Evolutionary conservation across 2,888 invertebrate genomes (phyloP), one percentile per base, ranked within the genome.

Genomic region (Lordiphosa fenestrarum): DNA sequence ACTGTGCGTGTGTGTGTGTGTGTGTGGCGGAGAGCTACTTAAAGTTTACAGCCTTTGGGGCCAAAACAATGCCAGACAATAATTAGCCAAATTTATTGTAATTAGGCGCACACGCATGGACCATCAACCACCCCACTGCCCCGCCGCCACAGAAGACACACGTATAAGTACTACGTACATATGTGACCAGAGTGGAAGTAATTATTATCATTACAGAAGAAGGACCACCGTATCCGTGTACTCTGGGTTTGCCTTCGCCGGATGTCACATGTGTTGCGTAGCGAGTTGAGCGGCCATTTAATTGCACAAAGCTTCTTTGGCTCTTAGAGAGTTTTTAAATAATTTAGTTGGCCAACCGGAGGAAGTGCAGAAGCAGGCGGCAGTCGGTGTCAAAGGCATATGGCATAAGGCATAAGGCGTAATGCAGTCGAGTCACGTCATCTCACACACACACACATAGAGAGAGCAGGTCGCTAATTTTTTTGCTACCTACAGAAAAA

Each of bases 11-110:
- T 10, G n/a, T n/a, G 54, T 39, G 9, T 53, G 46, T 30, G 47
- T 59, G 47, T 13, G 35, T 35, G 13, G 13, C 12, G 37, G 38
- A 25, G 38, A 68, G 74, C 61, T 72, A 69, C 83, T 84, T 86
- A 66, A 86, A 81, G 85, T 86, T 81, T 74, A 58, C 58, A 60
- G 53, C 64, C 55, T 39, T 36, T 39, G 38, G 67, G 47, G 25
- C 68, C 49, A 57, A 50, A 58, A 59, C 63, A 72, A 55, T 73
- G 74, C 68, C 73, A 84, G 83, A 75, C 81, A 82, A 86, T 82
- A 82, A 82, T 82, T 82, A 86, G 83, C 85, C 67, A 86, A 82
- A 82, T 82, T 82, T 86, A 86, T 82, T 82, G 81, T 86, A 82
- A 82, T 82, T 86, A 82, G 81, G 50, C 53, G 57, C 64, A 70